Base-by-base conservation (phyloP, 1,140 invertebrate species). In the Macrosteles quadrilineatus region DNA sequence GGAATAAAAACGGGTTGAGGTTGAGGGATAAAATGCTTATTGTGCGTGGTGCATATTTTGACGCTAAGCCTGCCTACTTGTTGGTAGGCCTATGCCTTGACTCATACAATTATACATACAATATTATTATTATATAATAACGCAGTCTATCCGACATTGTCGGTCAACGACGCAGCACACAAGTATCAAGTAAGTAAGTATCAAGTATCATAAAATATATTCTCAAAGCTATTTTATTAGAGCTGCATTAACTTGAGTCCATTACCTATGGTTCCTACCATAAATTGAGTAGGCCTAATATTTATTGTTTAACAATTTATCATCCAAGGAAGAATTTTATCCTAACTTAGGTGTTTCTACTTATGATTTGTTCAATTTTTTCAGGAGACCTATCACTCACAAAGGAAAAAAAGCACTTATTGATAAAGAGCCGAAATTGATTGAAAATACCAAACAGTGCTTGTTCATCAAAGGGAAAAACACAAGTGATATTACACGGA, bases 381-480 rank as follows among this genome's bases (percentile, higher is more conserved):
- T 64, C 76, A 94, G 91, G 69, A 97, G 97, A 85, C 91, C 96
- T 0, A 95, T 89, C 76, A 97, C 94, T 25, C 88, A 91, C 27
- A 91, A 88, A 80, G 95, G 94, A 40, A 98, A 98, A 81, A 88
- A 91, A 74, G 87, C 89, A 57, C 79, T 99, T 32, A 79, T 91
- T 66, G 88, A 90, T 23, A 86, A 89, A 75, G 95, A 94, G 77
- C 92, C 96, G 0, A 93, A 98, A 82, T 78, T 97, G 3, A 86
- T 94, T 73, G 97, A 98, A 87, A 91, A 94, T 78, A 83, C 88
- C 1, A 98, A 98, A 78, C 88, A 88, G 77, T 86, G 91, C 47
- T 79, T 98, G 65, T 94, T 96, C 77, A 81, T 98, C 21, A 90
- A 92, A 83, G 96, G 95, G 45, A 86, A 88, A 0, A 95, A 94